Evolutionary conservation across 1,140 invertebrate genomes (phyloP), one percentile per base, ranked within the genome.

Genomic region (Listronotus bonariensis): DNA sequence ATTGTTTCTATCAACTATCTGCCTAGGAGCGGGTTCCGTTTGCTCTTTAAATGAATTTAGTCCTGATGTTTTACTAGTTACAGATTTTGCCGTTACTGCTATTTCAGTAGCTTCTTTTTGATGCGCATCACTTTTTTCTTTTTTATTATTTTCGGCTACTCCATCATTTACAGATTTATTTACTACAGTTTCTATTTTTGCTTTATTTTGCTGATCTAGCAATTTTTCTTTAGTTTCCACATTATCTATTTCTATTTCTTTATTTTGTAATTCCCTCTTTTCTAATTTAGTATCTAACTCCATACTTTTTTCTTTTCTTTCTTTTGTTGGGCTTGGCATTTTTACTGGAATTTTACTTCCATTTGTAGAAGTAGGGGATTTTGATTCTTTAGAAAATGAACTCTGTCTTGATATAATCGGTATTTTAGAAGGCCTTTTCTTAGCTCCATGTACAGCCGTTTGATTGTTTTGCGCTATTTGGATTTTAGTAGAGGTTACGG

Each of bases 301-400:
- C 20, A 17, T 8, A 18, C 4, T 41, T 57, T 49, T 56, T 26
- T 62, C 32, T 32, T 54, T 61, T 36, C 48, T 31, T 40, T 53
- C 51, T 65, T 60, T 51, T 43, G 53, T 34, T n/a, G 59, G 51
- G 46, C 51, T 61, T 6, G 61, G 46, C 43, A 48, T 56, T 69
- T 69, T 74, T 9, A 76, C 51, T 14, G 74, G 75, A 45, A 77
- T 77, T 69, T 76, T 75, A 42, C 75, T 77, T 15, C 32, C 51
- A 10, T 53, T 52, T 9, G 59, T 57, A 32, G 65, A 66, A 12
- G 65, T 66, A 10, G 63, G 62, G 5, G 68, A 71, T 56, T 72
- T 74, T 32, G 56, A 36, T 31, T 68, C 70, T 41, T 68, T 70
- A 0, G 65, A 66, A 11, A 75, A 59, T 8, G 71, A 74, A 53